These are phyloP conservation scores for Sepioteuthis lessoniana DNA, from an alignment of 2,888 invertebrate genomes.

Conservation along the genomic window DNA sequence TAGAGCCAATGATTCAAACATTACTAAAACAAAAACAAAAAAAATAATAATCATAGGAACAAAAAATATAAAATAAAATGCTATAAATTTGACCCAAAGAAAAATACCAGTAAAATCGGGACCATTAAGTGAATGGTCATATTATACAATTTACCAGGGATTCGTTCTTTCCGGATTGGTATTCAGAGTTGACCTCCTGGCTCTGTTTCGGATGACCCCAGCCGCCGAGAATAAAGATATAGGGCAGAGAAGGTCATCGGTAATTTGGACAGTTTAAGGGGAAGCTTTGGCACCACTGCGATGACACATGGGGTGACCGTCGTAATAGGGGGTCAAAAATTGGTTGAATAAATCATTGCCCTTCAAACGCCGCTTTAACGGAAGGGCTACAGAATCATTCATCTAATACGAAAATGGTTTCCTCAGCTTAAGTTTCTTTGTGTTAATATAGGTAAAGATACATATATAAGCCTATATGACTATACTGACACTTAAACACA, in stretches of 20 bases:
- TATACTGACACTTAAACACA: background rate
- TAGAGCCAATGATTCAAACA: background rate
- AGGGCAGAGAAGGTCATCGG: slow-evolving; percentile 33
- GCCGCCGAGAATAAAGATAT: background rate
- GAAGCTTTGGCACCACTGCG: background rate
- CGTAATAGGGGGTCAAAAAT: background rate
- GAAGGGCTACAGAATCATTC: slow-evolving; percentile 17
- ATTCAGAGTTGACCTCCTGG: background rate
- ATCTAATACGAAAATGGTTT: background rate
- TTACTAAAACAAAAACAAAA: background rate
- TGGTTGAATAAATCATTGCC: background rate
- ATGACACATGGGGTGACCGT: background rate
- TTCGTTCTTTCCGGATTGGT: background rate
- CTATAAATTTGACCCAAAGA: background rate
- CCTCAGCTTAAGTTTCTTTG: background rate
- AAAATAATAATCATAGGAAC: too few species aligned
- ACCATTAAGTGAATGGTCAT: background rate
- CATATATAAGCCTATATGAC: background rate
- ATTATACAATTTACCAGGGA: background rate
- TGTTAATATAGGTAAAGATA: background rate
- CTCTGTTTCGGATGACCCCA: background rate
- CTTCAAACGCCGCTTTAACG: background rate
- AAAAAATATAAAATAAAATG: background rate
- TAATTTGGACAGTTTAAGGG: background rate
- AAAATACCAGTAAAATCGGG: background rate